A percentile compares a stretch with the other conserved stretches of the same genome.
phyloP scores from a whole-genome alignment of 2,797 vertebrate genomes.

The Stomatorhinus walkeri region DNA sequence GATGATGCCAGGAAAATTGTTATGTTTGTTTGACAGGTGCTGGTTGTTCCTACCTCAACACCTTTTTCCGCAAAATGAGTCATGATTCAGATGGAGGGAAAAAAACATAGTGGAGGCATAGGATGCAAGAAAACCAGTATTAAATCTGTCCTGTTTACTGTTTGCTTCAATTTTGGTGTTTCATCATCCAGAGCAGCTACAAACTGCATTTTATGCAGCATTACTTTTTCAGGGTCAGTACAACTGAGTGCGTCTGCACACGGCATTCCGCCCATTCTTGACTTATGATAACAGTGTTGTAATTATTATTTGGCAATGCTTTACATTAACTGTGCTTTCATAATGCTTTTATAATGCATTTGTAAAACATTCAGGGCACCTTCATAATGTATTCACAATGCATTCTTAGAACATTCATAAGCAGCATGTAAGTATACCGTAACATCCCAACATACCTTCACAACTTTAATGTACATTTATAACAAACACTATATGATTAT shows the following conservation, averaged over 20 bases:
- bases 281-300: not conserved
- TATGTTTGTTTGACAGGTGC: not conserved
- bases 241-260: not conserved
- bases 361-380: too few relatives aligned
- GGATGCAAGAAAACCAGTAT: not conserved
- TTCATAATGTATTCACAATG: not conserved
- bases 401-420: not conserved
- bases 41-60: not conserved
- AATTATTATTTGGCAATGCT: not conserved
- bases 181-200: too few relatives aligned
- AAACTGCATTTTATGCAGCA: not conserved
- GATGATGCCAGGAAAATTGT: too few relatives aligned
- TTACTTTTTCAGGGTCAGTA: not conserved
- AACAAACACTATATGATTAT: not conserved
- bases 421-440: not conserved
- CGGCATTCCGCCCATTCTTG: not conserved
- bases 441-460: not conserved
- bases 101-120: not conserved
- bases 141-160: not conserved
- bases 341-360: too few relatives aligned
- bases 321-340: not conserved
- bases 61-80: too few relatives aligned
- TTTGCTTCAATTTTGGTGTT: not conserved
- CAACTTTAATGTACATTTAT: not conserved
- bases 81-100: not conserved